phyloP scores from a whole-genome alignment of 2,113 vertebrate species.

The Tylochromis polylepis region DNA sequence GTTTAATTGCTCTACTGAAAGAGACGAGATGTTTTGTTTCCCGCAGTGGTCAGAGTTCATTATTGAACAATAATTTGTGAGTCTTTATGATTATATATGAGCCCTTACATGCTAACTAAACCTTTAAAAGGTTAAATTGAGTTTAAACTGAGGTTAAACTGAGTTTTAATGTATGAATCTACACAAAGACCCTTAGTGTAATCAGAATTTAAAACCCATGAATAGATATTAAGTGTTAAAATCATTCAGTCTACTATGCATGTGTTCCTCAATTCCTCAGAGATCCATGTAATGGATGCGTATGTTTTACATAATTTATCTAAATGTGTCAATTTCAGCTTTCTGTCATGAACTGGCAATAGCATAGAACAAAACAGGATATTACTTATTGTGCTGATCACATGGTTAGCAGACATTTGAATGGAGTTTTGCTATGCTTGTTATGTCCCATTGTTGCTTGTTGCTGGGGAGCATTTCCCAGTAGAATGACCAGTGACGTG shows the following conservation, averaged over 20 bases:
- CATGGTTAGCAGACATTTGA: neutral
- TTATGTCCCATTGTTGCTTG: slow-evolving; percentile 12
- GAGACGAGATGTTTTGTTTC: neutral
- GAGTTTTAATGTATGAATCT: neutral
- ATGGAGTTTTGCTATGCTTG: neutral
- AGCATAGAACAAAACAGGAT: neutral
- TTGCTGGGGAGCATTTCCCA: neutral
- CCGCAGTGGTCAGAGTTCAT: neutral
- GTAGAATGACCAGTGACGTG: neutral
- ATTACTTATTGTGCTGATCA: neutral
- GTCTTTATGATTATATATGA: neutral
- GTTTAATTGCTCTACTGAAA: neutral
- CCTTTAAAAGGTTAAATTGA: neutral
- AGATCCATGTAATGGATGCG: neutral
- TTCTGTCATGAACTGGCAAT: neutral
- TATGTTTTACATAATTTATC: neutral
- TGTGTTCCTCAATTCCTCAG: neutral
- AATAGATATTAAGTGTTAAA: neutral
- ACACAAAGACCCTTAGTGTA: neutral
- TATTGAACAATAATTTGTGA: neutral
- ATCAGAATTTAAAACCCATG: neutral
- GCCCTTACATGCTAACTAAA: neutral
- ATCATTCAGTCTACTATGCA: neutral
- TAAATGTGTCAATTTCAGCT: neutral
- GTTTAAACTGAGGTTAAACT: neutral